Conservation (phyloP, 1,140 invertebrate species). For the Drosophila oshimai region DNA sequence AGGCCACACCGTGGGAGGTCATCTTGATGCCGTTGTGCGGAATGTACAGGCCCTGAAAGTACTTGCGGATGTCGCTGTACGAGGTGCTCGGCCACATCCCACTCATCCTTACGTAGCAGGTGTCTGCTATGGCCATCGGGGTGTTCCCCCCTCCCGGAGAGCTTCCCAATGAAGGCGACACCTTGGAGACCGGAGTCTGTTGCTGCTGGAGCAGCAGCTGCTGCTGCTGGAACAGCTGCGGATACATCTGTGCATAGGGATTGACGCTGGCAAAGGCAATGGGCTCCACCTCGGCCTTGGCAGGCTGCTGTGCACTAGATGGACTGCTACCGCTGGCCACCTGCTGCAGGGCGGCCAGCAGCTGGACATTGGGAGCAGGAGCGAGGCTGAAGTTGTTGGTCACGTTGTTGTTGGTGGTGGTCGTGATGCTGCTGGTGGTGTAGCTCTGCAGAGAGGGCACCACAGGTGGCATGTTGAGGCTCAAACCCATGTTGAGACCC, state of each 20-base stretch:
- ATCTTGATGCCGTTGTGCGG: slow-evolving; percentile 92
- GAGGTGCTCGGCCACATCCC: slow-evolving; percentile 87
- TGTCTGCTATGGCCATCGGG: slow-evolving; percentile 52
- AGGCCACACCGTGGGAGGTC: slow-evolving; percentile 90
- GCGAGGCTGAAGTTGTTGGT: slow-evolving; percentile 65
- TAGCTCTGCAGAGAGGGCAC: slow-evolving; percentile 56
- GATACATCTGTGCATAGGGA: slow-evolving; percentile 79
- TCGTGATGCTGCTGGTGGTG: slow-evolving; percentile 32
- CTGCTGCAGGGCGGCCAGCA: slow-evolving; percentile 28
- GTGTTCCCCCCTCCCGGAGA: slow-evolving; percentile 25
- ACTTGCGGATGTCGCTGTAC: slow-evolving; percentile 91
- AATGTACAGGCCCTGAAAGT: slow-evolving; percentile 91
- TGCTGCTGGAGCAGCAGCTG: slow-evolving; percentile 58
- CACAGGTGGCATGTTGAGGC: slow-evolving; percentile 14
- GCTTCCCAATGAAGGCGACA: slow-evolving; percentile 1
- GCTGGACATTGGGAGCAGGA: not conserved
- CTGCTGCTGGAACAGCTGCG: slow-evolving; percentile 72
- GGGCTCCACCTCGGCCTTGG: slow-evolving; percentile 33
- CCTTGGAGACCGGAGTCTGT: slow-evolving; percentile 26
- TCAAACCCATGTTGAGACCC: slow-evolving; percentile 4
- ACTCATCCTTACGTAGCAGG: slow-evolving; percentile 87
- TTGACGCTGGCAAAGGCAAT: slow-evolving; percentile 75
- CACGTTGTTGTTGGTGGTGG: slow-evolving; percentile 12
- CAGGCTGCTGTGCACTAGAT: not conserved
- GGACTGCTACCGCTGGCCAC: not conserved